Conservation (phyloP, 1,140 invertebrate genomes). For the Trichoplusia ni region DNA sequence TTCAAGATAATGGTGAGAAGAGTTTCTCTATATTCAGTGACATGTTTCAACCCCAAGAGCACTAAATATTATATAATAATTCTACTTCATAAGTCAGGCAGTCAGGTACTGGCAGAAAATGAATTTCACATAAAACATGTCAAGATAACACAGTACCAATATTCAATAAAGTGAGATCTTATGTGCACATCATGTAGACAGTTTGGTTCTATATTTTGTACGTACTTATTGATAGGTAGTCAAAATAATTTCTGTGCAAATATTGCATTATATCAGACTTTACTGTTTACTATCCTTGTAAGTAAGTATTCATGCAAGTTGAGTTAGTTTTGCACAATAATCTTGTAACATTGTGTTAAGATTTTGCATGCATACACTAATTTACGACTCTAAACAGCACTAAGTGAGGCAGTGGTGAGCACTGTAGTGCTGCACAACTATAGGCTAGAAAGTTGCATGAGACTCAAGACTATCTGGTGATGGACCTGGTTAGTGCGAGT, state of each 20-base stretch:
- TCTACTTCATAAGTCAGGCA: constrained; percentile 14
- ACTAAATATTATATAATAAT: not conserved
- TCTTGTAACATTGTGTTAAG: not conserved
- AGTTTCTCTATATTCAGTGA: not conserved
- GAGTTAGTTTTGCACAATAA: not conserved
- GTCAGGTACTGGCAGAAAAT: constrained; percentile 15
- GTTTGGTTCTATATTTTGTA: not conserved
- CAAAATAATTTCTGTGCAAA: constrained; percentile 4
- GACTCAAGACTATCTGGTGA: not conserved
- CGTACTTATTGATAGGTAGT: not conserved
- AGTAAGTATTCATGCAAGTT: not conserved
- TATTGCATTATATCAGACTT: constrained; percentile 9
- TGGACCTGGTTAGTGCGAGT: too few relatives aligned
- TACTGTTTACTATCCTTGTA: not conserved
- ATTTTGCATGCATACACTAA: not conserved
- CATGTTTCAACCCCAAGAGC: constrained; percentile 2
- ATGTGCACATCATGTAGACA: not conserved
- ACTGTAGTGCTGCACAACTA: not conserved
- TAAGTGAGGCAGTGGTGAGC: not conserved
- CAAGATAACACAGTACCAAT: not conserved
- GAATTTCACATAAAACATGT: not conserved
- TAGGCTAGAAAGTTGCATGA: not conserved
- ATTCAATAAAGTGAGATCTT: not conserved
- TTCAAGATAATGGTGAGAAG: not conserved
- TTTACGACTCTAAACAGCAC: not conserved